These are phyloP conservation scores for Erpornis zantholeuca DNA, from an alignment of 2,113 vertebrate genomes.

Conservation along the genomic window DNA sequence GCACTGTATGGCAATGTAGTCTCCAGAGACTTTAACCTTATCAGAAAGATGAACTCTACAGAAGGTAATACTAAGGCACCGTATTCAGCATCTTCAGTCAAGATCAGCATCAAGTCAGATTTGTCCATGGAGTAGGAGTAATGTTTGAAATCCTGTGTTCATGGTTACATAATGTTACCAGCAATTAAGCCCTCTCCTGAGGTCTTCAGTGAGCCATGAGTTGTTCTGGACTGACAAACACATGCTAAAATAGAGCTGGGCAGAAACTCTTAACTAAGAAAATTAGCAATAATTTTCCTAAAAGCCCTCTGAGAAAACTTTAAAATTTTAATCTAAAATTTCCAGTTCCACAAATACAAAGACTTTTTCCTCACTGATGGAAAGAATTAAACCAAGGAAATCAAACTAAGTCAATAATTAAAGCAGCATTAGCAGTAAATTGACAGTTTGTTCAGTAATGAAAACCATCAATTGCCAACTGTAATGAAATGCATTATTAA, in stretches of 20 bases:
- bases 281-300: background rate
- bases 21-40: background rate
- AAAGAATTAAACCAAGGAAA: slow-evolving; percentile 37
- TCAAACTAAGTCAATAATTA: slow-evolving; percentile 39
- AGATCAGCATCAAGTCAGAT: no score
- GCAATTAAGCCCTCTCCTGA: background rate
- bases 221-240: background rate
- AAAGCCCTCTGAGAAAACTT: background rate
- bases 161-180: background rate
- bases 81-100: background rate
- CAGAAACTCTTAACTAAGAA: background rate
- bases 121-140: background rate
- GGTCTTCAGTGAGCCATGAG: background rate
- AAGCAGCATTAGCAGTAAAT: slow-evolving; percentile 38
- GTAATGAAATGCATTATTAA: slow-evolving; percentile 65
- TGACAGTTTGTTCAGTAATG: slow-evolving; percentile 53
- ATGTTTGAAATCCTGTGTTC: background rate
- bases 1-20: background rate
- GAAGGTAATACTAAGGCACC: background rate
- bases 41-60: background rate
- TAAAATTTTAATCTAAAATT: background rate
- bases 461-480: slow-evolving; percentile 49
- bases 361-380: background rate
- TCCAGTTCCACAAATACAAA: background rate
- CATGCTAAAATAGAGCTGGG: background rate